A percentile compares a stretch with the other conserved stretches of the same genome.
These are phyloP conservation scores for Gila orcuttii DNA, from an alignment of 2,113 vertebrate species.

Conservation along the genomic window DNA sequence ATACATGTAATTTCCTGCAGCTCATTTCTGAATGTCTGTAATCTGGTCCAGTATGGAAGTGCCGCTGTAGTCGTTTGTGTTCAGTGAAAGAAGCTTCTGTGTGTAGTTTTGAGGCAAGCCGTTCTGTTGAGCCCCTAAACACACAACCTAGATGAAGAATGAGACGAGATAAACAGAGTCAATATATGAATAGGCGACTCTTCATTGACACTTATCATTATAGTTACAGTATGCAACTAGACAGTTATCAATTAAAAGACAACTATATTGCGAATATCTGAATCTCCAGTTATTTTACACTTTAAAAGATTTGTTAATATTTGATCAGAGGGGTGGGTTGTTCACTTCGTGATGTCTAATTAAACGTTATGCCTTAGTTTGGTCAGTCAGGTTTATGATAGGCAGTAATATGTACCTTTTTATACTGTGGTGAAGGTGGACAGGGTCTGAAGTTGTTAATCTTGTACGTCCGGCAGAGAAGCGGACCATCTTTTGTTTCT, in stretches of 20 bases:
- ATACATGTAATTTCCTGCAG: background rate
- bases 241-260: too few relatives aligned
- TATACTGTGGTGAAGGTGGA: conserved; percentile 90
- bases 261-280: too few relatives aligned
- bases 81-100: conserved; percentile 80
- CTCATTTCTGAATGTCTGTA: conserved; percentile 33
- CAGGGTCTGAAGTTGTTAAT: conserved; percentile 82
- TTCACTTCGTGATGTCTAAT: background rate
- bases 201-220: background rate
- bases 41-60: conserved; percentile 68
- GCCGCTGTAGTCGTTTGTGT: conserved; percentile 87
- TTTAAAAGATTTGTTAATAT: background rate
- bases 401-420: conserved; percentile 76
- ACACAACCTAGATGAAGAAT: conserved; percentile 79
- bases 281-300: background rate
- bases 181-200: background rate
- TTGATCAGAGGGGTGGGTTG: background rate
- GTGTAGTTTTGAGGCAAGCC: conserved; percentile 83
- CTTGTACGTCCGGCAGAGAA: conserved; percentile 88
- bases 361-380: background rate
- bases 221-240: background rate
- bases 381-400: background rate
- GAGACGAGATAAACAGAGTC: background rate
- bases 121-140: conserved; percentile 87
- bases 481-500: conserved; percentile 72